Evolutionary conservation across 2,797 vertebrate species (phyloP), one percentile per base, ranked within the genome.

Genomic region (Simalia tracyae): DNA sequence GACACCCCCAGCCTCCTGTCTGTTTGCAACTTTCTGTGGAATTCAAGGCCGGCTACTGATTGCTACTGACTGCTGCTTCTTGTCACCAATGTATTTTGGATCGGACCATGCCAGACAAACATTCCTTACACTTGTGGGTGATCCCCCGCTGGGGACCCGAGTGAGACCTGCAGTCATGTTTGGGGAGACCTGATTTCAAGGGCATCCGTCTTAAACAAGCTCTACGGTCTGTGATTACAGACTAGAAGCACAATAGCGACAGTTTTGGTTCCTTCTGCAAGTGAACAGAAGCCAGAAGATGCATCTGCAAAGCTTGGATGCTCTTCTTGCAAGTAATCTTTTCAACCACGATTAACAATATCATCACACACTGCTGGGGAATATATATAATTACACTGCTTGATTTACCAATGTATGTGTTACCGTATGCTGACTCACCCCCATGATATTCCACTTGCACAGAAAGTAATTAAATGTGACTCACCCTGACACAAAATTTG

Each of bases 281-380:
- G 95, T 96, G 89, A 89, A 7, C 15, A 68, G 94, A 93, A 91
- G 91, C 4, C 88, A 2, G 0, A 92, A 85, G 95, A 89, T 88
- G 95, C 96, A 97, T 92, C 96, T 97, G 97, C 96, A 95, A 96
- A 96, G 96, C 95, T 87, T 81, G 93, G 96, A 89, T 92, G 56
- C 92, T 94, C 92, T 95, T 94, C 24, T 94, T 96, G 95, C 91
- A 96, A 89, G 93, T 88, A 96, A 89, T 95, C 91, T 94, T 96
- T 96, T 94, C 94, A 87, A 96, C 95, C 95, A 95, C 90, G 95
- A 96, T 96, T 96, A 57, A 36, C 94, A 90, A 95, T 96, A 96
- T 96, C 96, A 93, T 96, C 97, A 31, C 95, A 95, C 94, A 93
- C 46, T 50, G 88, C 28, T 68, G 46, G n/a, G 15, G 54, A 26